Evolutionary conservation across 2,797 vertebrate genomes (phyloP).

Genomic region (Capromys pilorides): DNA sequence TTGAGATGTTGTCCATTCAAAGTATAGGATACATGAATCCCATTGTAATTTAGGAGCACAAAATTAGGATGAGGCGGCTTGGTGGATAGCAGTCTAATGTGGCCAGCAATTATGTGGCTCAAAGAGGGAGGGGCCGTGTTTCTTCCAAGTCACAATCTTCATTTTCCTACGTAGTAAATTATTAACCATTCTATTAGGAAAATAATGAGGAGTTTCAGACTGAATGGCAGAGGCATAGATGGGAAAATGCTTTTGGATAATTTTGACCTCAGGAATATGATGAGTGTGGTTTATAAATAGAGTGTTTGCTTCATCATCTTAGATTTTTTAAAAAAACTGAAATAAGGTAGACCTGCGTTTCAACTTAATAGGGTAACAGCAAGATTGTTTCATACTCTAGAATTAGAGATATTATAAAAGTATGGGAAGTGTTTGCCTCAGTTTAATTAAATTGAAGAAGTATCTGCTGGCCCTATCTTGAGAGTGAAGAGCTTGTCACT

Average conservation of each 20-base stretch:
- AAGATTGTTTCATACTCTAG: not conserved
- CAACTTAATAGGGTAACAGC: not conserved
- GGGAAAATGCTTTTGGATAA: conserved; percentile 59
- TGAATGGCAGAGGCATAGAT: conserved; percentile 59
- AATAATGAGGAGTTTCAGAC: conserved; percentile 61
- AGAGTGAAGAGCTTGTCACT: conserved; percentile 25
- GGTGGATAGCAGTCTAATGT: conserved; percentile 70
- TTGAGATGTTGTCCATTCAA: conserved; percentile 66
- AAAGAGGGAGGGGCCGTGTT: conserved; percentile 61
- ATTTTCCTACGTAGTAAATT: conserved; percentile 72
- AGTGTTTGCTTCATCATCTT: conserved; percentile 25
- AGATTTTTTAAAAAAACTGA: not conserved
- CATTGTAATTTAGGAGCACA: conserved; percentile 59
- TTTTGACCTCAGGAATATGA: conserved; percentile 26
- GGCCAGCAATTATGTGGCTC: conserved; percentile 68
- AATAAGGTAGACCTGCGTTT: not conserved
- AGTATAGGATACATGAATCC: conserved; percentile 62
- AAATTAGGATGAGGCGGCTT: conserved; percentile 60
- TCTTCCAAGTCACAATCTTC: conserved; percentile 70
- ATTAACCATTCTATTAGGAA: conserved; percentile 68
- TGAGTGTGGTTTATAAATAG: conserved; percentile 54
- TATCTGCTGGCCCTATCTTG: not conserved
- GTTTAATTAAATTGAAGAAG: conserved; percentile 36
- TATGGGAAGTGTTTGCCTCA: conserved; percentile 11
- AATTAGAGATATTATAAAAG: conserved; percentile 50